Evolutionary conservation across 2,113 vertebrate genomes (phyloP), one percentile per base, ranked within the genome.

Genomic region (Eudorcas thomsonii): DNA sequence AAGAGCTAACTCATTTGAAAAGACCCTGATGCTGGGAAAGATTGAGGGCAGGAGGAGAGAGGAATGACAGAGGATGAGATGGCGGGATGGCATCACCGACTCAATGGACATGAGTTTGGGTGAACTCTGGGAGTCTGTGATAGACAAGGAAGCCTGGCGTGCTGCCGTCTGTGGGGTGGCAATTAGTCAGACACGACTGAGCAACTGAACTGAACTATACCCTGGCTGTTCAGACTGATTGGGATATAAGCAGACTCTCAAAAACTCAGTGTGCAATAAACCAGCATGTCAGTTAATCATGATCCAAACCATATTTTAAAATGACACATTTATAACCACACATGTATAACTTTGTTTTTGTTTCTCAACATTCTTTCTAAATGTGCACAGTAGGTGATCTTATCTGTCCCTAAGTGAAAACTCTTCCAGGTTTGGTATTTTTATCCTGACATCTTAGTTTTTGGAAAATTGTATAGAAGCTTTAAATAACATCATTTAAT

Each of bases 111-210:
- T 1, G 30, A 62, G 14, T 62, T 62, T 62, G 14, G 33, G 17
- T 67, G 10, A 36, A n/a, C 62, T 11, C 33, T 0, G 4, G 64
- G 64, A 36, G 33, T 11, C 21, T 19, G 33, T 36, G n/a, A 36
- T 36, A 4, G 64, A 71, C 64, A 71, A 19, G 64, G n/a, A 71
- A n/a, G n/a, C 17, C n/a, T 71, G 64, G 9, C 2, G 2, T 71
- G 64, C 64, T 36, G 17, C 0, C 0, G n/a, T 36, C 36, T 0
- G 5, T 36, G n/a, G 8, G 64, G 9, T 71, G 2, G 9, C 19
- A 36, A 67, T 36, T 19, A 36, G n/a, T 36, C n/a, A 21, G n/a
- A 36, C 64, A 71, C 0, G 1, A 71, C 64, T 36, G 17, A 71
- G 17, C n/a, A 2, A 36, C 17, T 71, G n/a, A 71, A 71, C n/a